Conservation (phyloP, 2,797 vertebrate species). For the Catamblyrhynchus diadema region DNA sequence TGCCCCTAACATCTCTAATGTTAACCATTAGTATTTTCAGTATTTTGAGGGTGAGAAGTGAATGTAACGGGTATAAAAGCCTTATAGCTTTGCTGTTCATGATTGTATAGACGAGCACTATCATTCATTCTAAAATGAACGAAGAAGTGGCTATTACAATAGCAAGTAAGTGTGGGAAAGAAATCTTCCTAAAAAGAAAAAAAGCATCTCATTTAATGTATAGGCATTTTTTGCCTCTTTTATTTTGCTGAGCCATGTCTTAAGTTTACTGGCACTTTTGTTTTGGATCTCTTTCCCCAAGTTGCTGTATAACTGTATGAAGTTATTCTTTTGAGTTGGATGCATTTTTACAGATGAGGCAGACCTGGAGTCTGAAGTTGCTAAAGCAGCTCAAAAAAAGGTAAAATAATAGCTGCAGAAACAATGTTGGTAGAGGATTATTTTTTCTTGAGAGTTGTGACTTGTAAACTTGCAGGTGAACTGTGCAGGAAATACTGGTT, state of each 20-base stretch:
- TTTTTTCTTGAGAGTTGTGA: conserved; percentile 74
- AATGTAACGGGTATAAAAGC: conserved; percentile 77
- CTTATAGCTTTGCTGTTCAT: conserved; percentile 73
- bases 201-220: conserved; percentile 82
- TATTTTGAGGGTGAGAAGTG: conserved; percentile 79
- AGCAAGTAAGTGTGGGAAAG: conserved; percentile 69
- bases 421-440: conserved; percentile 73
- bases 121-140: conserved; percentile 71
- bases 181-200: conserved; percentile 61
- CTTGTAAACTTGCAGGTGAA: conserved; percentile 75
- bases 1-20: conserved; percentile 65
- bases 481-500: conserved; percentile 79
- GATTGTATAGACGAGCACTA: conserved; percentile 72
- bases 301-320: conserved; percentile 77
- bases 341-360: conserved; percentile 67
- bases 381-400: conserved; percentile 77
- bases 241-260: conserved; percentile 75
- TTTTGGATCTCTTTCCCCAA: conserved; percentile 79
- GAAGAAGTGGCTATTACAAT: conserved; percentile 68
- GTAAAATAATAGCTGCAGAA: conserved; percentile 86
- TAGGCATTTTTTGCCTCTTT: conserved; percentile 79
- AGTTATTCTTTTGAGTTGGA: conserved; percentile 76
- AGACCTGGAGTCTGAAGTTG: conserved; percentile 80
- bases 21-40: conserved; percentile 75
- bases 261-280: conserved; percentile 77